Percentiles rank a stretch among this genome's conserved stretches.
phyloP scores from a whole-genome alignment of 2,797 vertebrate genomes.

The Columba guinea region DNA sequence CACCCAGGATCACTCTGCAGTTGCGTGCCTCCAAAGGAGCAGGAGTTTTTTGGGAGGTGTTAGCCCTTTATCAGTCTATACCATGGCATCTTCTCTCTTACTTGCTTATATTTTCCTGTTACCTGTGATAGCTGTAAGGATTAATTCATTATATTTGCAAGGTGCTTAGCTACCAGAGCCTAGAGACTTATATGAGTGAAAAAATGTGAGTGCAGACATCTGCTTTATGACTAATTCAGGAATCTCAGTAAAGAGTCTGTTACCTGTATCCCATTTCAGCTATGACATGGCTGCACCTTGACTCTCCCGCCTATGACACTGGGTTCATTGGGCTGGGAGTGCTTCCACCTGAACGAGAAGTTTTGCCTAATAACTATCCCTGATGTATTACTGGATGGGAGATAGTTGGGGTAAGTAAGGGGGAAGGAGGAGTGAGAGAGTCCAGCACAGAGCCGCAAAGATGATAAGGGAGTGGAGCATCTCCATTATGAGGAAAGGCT shows the following conservation, averaged over 20 bases:
- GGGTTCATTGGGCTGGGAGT: background rate
- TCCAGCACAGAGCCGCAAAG: no score
- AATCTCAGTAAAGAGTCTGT: background rate
- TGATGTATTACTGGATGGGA: conserved; percentile 18
- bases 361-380: background rate
- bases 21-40: background rate
- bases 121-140: background rate
- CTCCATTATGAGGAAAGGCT: no score
- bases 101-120: background rate
- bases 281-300: background rate
- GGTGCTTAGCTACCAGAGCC: background rate
- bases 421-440: background rate
- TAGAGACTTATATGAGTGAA: background rate
- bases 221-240: background rate
- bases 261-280: background rate
- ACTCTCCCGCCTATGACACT: background rate
- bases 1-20: background rate
- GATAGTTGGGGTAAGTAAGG: background rate
- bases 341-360: background rate
- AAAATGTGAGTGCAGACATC: rapidly evolving
- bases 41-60: background rate
- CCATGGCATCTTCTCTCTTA: background rate
- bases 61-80: background rate
- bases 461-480: no score
- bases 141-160: background rate